These are phyloP conservation scores for Corythaeola cristata DNA, from an alignment of 2,113 vertebrate species.

Conservation along the genomic window DNA sequence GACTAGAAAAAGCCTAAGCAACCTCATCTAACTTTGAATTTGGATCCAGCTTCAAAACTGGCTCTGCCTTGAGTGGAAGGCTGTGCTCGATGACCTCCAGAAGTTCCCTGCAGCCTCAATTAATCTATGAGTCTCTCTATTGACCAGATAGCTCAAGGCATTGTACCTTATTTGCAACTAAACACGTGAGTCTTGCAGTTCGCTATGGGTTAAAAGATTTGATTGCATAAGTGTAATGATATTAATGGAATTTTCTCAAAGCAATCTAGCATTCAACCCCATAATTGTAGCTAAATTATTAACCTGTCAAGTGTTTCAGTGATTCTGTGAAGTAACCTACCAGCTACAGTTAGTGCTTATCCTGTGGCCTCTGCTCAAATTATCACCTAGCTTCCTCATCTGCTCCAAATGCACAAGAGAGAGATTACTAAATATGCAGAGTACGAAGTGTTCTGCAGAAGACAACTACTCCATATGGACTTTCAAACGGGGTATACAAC, in stretches of 20 bases:
- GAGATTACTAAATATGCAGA: neutral
- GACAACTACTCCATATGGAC: neutral
- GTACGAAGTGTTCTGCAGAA: neutral
- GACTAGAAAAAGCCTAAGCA: neutral
- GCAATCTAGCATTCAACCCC: neutral
- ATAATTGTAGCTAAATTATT: neutral
- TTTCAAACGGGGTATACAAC: neutral
- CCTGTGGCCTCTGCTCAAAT: neutral
- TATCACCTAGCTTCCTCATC: neutral
- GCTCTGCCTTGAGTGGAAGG: neutral
- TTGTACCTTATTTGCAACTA: neutral
- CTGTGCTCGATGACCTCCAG: neutral
- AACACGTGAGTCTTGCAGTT: neutral
- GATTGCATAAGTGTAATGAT: neutral
- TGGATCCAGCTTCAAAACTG: neutral
- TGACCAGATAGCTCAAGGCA: neutral
- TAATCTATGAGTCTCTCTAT: neutral
- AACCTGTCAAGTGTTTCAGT: neutral
- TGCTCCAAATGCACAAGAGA: neutral
- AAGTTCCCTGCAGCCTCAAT: neutral
- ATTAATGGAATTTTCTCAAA: slow-evolving; percentile 31
- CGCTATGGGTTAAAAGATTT: neutral
- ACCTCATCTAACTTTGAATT: neutral
- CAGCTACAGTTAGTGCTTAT: neutral
- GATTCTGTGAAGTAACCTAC: neutral